phyloP scores from a whole-genome alignment of 23 tunicate species.

The Botrylloides violaceus region DNA sequence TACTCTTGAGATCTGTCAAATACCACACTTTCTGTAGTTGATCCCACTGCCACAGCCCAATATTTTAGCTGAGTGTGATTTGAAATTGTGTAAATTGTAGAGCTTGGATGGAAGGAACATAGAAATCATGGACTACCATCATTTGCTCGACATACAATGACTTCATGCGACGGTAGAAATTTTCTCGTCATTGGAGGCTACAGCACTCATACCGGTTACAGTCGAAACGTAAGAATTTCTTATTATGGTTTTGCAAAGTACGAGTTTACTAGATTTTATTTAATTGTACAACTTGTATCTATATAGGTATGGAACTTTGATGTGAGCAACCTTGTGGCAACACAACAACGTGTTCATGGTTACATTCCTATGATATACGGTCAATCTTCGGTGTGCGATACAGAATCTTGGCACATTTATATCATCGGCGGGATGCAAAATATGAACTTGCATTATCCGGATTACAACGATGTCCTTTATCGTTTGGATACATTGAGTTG shows the following conservation, averaged over 20 bases:
- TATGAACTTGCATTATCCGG: background rate
- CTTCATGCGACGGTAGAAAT: slow-evolving; percentile 15
- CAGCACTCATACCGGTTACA: slow-evolving; percentile 14
- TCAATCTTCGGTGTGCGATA: slow-evolving; percentile 30
- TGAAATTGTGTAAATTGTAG: too few relatives aligned
- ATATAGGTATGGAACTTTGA: background rate
- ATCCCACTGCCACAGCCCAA: too few relatives aligned
- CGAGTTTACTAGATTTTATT: too few relatives aligned
- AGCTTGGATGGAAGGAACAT: background rate
- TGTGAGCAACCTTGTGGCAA: background rate
- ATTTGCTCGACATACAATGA: slow-evolving; percentile 51
- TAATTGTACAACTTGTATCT: too few relatives aligned
- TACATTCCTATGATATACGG: slow-evolving; percentile 28
- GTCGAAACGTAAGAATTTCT: slow-evolving; percentile 1
- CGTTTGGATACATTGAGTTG: background rate
- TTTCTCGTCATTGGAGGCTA: slow-evolving; percentile 43
- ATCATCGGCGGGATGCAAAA: slow-evolving; percentile 24
- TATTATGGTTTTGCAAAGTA: too few relatives aligned
- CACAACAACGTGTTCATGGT: background rate
- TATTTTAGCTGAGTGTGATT: too few relatives aligned
- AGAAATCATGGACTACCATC: slow-evolving; percentile 15
- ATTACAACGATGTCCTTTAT: background rate
- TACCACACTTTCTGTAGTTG: too few relatives aligned
- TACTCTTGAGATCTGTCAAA: too few relatives aligned
- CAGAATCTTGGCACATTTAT: slow-evolving; percentile 15